Evolutionary conservation across 2,888 invertebrate genomes (phyloP).

Genomic region (Drymonia ruficornis): DNA sequence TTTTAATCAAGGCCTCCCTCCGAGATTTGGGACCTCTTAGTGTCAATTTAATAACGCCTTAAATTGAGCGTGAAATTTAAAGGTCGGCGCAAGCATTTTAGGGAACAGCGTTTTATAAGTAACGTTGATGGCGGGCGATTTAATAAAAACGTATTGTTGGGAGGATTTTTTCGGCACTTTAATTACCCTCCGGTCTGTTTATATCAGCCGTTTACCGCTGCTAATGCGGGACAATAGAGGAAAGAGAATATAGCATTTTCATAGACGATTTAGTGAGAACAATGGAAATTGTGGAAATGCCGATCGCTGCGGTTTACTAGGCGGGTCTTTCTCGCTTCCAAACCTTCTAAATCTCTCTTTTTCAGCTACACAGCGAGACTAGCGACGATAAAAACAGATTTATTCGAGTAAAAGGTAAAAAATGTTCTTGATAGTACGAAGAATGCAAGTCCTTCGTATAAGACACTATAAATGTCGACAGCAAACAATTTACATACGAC

Average conservation of each 20-base stretch:
- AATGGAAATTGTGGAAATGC: slow-evolving; percentile 31
- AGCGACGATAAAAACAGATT: slow-evolving; percentile 17
- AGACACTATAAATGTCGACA: slow-evolving; percentile 36
- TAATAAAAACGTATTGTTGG: slow-evolving; percentile 24
- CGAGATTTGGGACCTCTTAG: slow-evolving; percentile 52
- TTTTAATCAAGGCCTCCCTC: slow-evolving; percentile 65
- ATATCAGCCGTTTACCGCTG: slow-evolving; percentile 13
- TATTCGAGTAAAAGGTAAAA: slow-evolving; percentile 28
- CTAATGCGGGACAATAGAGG: slow-evolving; percentile 33
- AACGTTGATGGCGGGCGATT: slow-evolving; percentile 22
- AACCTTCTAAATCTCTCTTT: slow-evolving; percentile 14
- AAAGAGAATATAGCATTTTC: slow-evolving; percentile 42
- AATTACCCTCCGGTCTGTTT: slow-evolving; percentile 31
- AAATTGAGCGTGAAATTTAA: slow-evolving; percentile 54
- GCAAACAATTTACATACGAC: slow-evolving; percentile 36
- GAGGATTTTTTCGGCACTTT: slow-evolving; percentile 27
- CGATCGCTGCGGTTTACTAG: slow-evolving; percentile 16
- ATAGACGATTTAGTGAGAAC: slow-evolving; percentile 51
- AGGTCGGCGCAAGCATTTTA: slow-evolving; percentile 30
- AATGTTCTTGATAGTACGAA: slow-evolving; percentile 14
- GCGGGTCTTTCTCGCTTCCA: slow-evolving; percentile 12
- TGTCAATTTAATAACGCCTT: slow-evolving; percentile 65
- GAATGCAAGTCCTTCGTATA: slow-evolving; percentile 24
- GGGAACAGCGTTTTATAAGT: slow-evolving; percentile 24
- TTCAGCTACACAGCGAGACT: slow-evolving; percentile 11